Base-by-base conservation (phyloP, 2,797 vertebrate genomes). In the Protosalanx chinensis region DNA sequence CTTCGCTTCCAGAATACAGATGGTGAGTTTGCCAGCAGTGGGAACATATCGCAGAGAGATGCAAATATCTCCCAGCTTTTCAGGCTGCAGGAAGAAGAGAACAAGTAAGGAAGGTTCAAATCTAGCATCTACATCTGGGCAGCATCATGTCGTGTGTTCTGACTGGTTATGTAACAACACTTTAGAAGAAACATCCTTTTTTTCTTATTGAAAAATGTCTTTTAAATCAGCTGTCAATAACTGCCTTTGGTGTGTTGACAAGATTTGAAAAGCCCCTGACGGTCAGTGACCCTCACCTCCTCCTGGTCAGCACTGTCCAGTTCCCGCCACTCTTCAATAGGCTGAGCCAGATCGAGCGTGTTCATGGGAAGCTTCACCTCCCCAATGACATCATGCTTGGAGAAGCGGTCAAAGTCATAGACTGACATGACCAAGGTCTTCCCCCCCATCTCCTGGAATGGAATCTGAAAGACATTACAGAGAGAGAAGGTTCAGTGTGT, bases 11-110 rank as follows among this genome's bases (percentile, higher is more conserved):
- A 99, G 91, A 80, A 99, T 98, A 75, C 97, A 98, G 85, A 99
- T 97, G 2, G 97, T 98, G 82, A 99, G 95, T 79, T 99, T 99
- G 61, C 97, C 97, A 0, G 97, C 97, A 0, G 97, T 99, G 78
- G 97, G 97, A 80, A 99, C 97, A 0, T 99, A 99, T 74, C 97
- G 96, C 64, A 98, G 91, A 30, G 97, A 99, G 84, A 97, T 96
- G 89, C 97, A 99, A 89, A 99, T 98, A 82, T 99, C 96, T 6
- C 97, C 97, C 71, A 99, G 91, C 88, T 98, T 98, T 90, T 99
- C 97, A 0, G 95, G 97, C 97, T 96, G 88, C 85, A 79, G 67
- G 67, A 51, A 72, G 37, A 65, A 67, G 12, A 0, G 1, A 59
- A 56, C 51, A 67, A 49, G 51, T 67, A 53, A 71, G 30, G 61